Evolutionary conservation across 1,140 invertebrate species (phyloP), one percentile per base, ranked within the genome.

Genomic region (Lineus longissimus): DNA sequence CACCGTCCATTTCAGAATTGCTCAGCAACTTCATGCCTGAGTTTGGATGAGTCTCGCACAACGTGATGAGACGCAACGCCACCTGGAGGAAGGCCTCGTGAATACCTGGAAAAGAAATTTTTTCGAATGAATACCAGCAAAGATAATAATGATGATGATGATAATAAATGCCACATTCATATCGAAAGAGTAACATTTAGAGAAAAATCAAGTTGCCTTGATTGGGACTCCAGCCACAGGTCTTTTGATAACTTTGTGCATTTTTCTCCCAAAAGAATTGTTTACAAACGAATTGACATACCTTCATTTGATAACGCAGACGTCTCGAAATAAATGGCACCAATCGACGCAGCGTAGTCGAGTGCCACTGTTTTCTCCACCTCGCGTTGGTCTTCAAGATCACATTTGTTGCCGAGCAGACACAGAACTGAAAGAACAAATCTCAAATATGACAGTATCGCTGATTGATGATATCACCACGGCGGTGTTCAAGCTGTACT

Each of bases 291-390:
- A 36, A 36, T 36, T 36, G 4, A 36, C 33, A 36, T 79, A 90
- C 88, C 84, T 73, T 89, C 86, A 73, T 90, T 87, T 72, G 89
- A 85, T 17, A 90, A 75, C 0, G 91, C 91, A 0, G 92, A 94
- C 0, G 88, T 89, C 79, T 95, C 93, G 69, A 88, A 88, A 82
- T 93, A 94, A 0, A 84, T 82, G 1, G 91, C 91, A n/a, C 88
- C 90, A 29, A 95, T 93, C n/a, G 86, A 87, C 22, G 83, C 84
- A 1, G 92, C 90, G 82, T 91, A 95, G 57, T 88, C 82, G 54
- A 84, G 77, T 0, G 88, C 92, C 72, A 93, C 91, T 23, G 87
- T 86, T 22, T 57, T 59, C 6, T 64, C 64, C 13, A 83, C 81
- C 65, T 76, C 66, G 57, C 81, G 61, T 13, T 70, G 64, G 41